Evolutionary conservation across 2,888 invertebrate genomes (phyloP).

Genomic region (Dendrolimus pini): DNA sequence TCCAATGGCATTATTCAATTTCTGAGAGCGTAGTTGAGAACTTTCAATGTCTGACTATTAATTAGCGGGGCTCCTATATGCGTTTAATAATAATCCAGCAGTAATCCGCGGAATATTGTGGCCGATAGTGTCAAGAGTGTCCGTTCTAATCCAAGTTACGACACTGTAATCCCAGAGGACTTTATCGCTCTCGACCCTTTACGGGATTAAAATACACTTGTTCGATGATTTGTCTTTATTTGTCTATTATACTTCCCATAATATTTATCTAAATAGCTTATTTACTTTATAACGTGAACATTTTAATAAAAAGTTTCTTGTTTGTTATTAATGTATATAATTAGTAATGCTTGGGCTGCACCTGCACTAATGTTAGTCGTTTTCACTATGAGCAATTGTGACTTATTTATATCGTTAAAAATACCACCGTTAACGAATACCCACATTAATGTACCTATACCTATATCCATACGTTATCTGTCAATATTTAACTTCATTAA

Average conservation of each 20-base stretch:
- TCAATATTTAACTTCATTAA: too few species aligned
- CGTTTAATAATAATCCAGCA: constrained; percentile 44
- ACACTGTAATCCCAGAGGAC: constrained; percentile 53
- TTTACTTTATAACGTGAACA: too few species aligned
- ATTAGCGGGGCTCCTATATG: constrained; percentile 41
- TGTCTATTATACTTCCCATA: constrained; percentile 40
- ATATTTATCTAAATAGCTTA: constrained; percentile 6
- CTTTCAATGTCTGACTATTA: constrained; percentile 34
- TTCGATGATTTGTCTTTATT: constrained; percentile 56
- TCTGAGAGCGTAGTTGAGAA: constrained; percentile 25
- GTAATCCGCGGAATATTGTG: constrained; percentile 55
- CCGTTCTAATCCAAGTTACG: constrained; percentile 53
- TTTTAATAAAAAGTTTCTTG: too few species aligned
- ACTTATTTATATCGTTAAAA: too few species aligned
- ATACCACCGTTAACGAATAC: too few species aligned
- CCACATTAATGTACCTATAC: too few species aligned
- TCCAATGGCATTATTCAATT: constrained; percentile 11
- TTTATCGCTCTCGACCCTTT: constrained; percentile 62
- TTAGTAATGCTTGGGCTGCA: too few species aligned
- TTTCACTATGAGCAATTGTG: too few species aligned
- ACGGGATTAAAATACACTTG: constrained; percentile 62
- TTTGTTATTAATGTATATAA: too few species aligned
- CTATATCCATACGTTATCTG: too few species aligned
- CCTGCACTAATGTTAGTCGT: too few species aligned
- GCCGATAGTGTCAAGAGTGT: constrained; percentile 57